phyloP scores from a whole-genome alignment of 2,888 invertebrate species.

The Drosophila mulleri region DNA sequence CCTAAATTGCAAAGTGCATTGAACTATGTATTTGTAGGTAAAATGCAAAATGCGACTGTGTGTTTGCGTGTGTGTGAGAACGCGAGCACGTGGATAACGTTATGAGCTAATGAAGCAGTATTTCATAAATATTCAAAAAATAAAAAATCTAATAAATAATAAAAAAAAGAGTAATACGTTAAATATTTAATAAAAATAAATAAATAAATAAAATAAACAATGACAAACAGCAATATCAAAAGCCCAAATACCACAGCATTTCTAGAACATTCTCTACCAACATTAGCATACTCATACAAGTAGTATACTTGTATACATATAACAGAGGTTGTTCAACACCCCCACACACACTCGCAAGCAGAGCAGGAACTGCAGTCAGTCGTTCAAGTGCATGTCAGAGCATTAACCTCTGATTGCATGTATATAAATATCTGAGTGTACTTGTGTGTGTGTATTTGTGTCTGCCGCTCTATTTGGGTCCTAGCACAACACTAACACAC shows the following conservation, averaged over 20 bases:
- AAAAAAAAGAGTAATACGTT: background rate
- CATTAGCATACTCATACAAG: background rate
- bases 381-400: conserved; percentile 83
- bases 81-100: conserved; percentile 12
- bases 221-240: background rate
- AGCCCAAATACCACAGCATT: conserved; percentile 11
- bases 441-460: conserved; percentile 6
- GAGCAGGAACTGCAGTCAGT: conserved; percentile 73
- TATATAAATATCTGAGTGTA: background rate
- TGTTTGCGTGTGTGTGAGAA: background rate
- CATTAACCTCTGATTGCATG: conserved; percentile 71
- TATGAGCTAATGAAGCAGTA: background rate
- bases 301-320: background rate
- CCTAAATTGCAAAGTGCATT: conserved; percentile 84
- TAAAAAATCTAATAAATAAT: background rate
- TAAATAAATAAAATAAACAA: background rate
- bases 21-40: conserved; percentile 78
- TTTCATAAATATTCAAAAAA: background rate
- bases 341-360: conserved; percentile 9
- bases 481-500: conserved; percentile 72
- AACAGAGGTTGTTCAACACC: conserved; percentile 8
- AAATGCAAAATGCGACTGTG: conserved; percentile 11
- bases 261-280: conserved; percentile 41
- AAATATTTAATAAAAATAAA: background rate
- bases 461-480: conserved; percentile 61